Percentiles rank a stretch among this genome's conserved stretches.
phyloP scores from a whole-genome alignment of 1,140 invertebrate species.

The Copidosoma floridanum region DNA sequence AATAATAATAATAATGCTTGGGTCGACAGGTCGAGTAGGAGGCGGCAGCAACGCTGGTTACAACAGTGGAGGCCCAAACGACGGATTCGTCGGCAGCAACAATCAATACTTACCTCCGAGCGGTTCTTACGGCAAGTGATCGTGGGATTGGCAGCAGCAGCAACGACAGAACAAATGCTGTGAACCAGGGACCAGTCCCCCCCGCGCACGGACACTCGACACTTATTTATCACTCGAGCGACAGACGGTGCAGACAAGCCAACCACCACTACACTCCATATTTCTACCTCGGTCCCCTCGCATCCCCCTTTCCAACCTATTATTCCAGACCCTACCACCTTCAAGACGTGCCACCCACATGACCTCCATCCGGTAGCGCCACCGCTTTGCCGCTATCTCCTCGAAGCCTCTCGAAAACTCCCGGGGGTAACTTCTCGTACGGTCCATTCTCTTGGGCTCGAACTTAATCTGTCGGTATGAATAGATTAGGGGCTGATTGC shows the following conservation, averaged over 20 bases:
- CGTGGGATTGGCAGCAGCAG: neutral
- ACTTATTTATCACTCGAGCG: constrained; percentile 15
- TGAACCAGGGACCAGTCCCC: neutral
- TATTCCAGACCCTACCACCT: too few species aligned
- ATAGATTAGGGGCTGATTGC: too few species aligned
- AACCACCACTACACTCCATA: neutral
- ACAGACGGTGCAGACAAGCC: constrained; percentile 1
- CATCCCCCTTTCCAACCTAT: neutral
- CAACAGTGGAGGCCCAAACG: constrained; percentile 29
- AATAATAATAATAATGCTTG: too few species aligned
- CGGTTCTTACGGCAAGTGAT: constrained; percentile 47
- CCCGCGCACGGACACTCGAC: constrained; percentile 1
- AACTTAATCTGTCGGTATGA: too few species aligned
- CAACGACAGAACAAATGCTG: neutral
- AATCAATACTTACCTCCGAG: constrained; percentile 53
- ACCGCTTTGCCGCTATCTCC: neutral
- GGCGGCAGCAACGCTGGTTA: neutral
- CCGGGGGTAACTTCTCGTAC: too few species aligned
- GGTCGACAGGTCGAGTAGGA: too few species aligned
- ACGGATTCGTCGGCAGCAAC: constrained; percentile 31
- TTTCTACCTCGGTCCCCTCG: too few species aligned
- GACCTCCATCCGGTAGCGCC: too few species aligned
- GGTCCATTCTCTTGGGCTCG: too few species aligned
- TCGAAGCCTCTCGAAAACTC: neutral
- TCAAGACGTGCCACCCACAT: too few species aligned